Evolutionary conservation across 2,113 vertebrate genomes (phyloP), one percentile per base, ranked within the genome.

Genomic region (Rhinogobius similis): DNA sequence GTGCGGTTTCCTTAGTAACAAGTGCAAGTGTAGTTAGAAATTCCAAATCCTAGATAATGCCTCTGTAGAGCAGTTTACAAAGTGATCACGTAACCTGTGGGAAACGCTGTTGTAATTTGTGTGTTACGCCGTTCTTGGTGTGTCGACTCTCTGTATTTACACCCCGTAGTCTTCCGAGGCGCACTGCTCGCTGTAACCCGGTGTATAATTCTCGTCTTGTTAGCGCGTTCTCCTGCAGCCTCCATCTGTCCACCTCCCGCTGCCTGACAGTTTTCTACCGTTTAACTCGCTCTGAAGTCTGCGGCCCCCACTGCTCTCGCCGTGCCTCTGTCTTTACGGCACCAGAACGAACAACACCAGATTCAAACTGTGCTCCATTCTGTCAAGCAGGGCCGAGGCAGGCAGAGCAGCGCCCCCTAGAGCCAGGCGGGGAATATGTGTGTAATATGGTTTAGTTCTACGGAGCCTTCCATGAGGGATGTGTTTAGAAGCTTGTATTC

Each of bases 171-270:
- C 29, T 58, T 18, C 5, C 26, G 50, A 1, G 68, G 29, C 13
- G 29, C 29, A 52, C 12, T 13, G 36, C 2, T 53, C 1, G 46
- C 23, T 10, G 10, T 50, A 29, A 48, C 21, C 26, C 44, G 9
- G 18, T 50, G 27, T 20, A 27, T 29, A 29, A 46, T 65, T 29
- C 26, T 13, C 14, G 18, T 20, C 20, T 32, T 12, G 68, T 63
- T 61, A 38, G 27, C 20, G 29, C 3, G 24, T 58, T 26, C 55
- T 58, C 55, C 55, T 14, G 55, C 55, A 58, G 55, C 26, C 55
- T 58, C 55, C 55, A 58, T 58, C 55, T 58, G 55, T 58, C 55
- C 26, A 11, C 55, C 55, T 29, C 55, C 55, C 26, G 55, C 55
- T 58, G 26, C 26, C 55, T 18, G 26, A 58, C 55, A 58, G 55